Evolutionary conservation across 2,888 invertebrate genomes (phyloP).

Genomic region (Polyploca ridens): DNA sequence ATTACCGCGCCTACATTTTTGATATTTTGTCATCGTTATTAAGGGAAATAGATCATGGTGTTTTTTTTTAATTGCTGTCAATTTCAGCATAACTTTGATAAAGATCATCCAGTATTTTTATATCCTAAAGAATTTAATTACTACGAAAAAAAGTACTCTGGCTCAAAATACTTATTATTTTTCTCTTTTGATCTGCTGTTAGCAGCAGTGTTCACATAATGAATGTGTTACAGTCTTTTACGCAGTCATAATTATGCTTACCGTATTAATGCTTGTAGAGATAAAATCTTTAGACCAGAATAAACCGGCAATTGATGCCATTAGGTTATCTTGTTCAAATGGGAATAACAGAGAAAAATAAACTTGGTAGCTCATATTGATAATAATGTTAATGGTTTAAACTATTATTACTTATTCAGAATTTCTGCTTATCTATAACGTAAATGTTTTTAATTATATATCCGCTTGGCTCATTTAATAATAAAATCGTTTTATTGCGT

Average conservation of each 20-base stretch:
- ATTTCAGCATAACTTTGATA: too few species aligned
- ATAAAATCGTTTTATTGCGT: neutral
- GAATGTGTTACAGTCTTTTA: conserved; percentile 11
- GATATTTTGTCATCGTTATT: neutral
- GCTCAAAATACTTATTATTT: neutral
- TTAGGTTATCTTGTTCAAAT: conserved; percentile 40
- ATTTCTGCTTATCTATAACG: conserved; percentile 3
- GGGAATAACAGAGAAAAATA: conserved; percentile 33
- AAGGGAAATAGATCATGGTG: too few species aligned
- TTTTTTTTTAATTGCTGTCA: too few species aligned
- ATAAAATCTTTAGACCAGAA: conserved; percentile 33
- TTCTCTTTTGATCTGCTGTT: conserved; percentile 7
- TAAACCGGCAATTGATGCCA: conserved; percentile 37
- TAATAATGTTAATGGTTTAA: conserved; percentile 3
- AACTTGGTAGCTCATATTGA: conserved; percentile 13
- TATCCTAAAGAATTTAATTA: neutral
- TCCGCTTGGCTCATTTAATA: neutral
- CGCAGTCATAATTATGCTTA: conserved; percentile 13
- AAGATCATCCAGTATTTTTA: too few species aligned
- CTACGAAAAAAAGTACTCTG: neutral
- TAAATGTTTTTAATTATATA: neutral
- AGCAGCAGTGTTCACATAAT: conserved; percentile 5
- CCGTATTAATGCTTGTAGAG: conserved; percentile 16
- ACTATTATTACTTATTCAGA: conserved; percentile 10
- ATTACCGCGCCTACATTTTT: neutral